Evolutionary conservation across 2,888 invertebrate genomes (phyloP), one percentile per base, ranked within the genome.

Genomic region (Ischnura elegans): DNA sequence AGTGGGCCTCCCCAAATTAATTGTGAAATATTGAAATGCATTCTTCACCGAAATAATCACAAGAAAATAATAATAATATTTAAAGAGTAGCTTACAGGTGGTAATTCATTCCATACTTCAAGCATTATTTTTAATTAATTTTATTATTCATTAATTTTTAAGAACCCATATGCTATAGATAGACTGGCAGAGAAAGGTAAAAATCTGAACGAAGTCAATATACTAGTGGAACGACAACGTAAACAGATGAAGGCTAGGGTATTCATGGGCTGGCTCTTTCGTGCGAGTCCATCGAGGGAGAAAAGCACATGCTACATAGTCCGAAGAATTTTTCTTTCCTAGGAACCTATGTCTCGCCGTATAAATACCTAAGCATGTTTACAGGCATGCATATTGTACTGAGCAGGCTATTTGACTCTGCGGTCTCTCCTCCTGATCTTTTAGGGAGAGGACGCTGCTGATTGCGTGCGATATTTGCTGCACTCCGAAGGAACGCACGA

Each of bases 351-450:
- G 10, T 76, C 36, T 16, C 36, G n/a, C 4, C 76, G 25, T 36
- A 76, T 76, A 10, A 76, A 76, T 76, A 29, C 29, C 76, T 76
- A 76, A 36, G 76, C 76, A 76, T 76, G 76, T 76, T 76, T 29
- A 76, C 76, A 76, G 76, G 0, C 25, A 76, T 10, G 16, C 76
- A 76, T 76, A 76, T 76, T 76, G 76, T 13, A 36, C n/a, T 76
- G 36, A 36, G 36, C 36, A 29, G 36, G 76, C 36, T 29, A 76
- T 76, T 13, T 36, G 16, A 76, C 13, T 13, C 13, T 16, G 76
- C 2, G 25, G 2, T 76, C 76, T 25, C 66, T 66, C 29, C 29
- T 13, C n/a, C 29, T 16, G 0, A 19, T 8, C 61, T 3, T 61
- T n/a, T 51, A 5, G 51, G 5, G 21, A 61, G 61, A 25, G 61